Evolutionary conservation across 2,797 vertebrate genomes (phyloP), one percentile per base, ranked within the genome.

Genomic region (Dromococcyx pavoninus): DNA sequence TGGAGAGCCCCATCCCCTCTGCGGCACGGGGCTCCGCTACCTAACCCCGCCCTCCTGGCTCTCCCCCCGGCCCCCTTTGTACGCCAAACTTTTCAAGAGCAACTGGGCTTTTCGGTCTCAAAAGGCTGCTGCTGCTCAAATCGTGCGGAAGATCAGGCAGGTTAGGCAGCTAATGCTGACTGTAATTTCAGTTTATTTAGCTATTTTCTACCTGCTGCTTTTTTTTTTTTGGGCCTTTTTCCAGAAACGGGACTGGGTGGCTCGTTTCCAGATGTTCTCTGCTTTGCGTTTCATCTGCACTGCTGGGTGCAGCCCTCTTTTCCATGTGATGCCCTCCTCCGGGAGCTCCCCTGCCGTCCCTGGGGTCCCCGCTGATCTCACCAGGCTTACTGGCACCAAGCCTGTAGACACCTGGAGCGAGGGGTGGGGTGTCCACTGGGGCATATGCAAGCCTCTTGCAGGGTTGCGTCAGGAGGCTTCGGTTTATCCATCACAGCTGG

Each of bases 81-180:
- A 39, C 4, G 33, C 48, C 48, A 64, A 93, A 96, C 88, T 95
- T 94, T 60, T 6, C 53, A 23, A 65, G 37, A 70, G 19, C 27
- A 10, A 3, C 24, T 5, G 81, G 60, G 56, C 11, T 76, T 79
- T 83, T 73, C 14, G 24, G 39, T 80, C 79, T 74, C 82, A 28
- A 44, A 89, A 86, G 65, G 41, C 86, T 88, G 95, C 75, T 10
- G 35, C 69, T 44, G 72, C 27, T 39, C 48, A 32, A 83, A 7
- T 85, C 13, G 32, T 71, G 88, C 5, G 17, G 90, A 87, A 89
- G 94, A 86, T 50, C 48, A 8, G 50, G 76, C 90, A 74, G 92
- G 94, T 93, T 89, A 61, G 73, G 79, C 65, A 70, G 64, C 66
- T 72, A 75, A 28, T 10, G 14, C 74, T 37, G 84, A 21, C 75